A percentile compares a stretch with the other conserved stretches of the same genome.
phyloP scores from a whole-genome alignment of 2,797 vertebrate genomes.

The Limosa lapponica region DNA sequence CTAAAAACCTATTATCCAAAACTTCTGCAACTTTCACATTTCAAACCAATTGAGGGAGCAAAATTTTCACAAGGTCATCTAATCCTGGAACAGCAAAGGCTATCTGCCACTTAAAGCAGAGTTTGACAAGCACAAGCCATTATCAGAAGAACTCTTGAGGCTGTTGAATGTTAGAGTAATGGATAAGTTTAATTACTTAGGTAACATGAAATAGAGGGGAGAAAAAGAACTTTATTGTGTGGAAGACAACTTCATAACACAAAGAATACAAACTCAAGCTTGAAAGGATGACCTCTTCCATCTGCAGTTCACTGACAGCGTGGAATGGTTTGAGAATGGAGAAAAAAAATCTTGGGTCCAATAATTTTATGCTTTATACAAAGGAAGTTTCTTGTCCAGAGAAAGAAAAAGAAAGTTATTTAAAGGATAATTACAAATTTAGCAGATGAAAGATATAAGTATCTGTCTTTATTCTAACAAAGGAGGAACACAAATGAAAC shows the following conservation, averaged over 20 bases:
- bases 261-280: background rate
- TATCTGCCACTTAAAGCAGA: constrained; percentile 2
- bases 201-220: background rate
- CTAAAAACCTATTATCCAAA: background rate
- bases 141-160: constrained; percentile 15
- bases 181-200: constrained; percentile 34
- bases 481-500: background rate
- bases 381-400: background rate
- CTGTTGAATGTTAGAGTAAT: constrained; percentile 1
- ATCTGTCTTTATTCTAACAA: background rate
- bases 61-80: background rate
- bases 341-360: background rate
- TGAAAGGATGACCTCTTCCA: constrained; percentile 19
- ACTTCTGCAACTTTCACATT: constrained; percentile 11
- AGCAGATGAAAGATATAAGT: background rate
- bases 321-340: background rate
- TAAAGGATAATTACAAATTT: background rate
- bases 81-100: background rate
- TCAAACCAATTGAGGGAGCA: background rate
- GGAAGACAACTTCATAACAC: constrained; percentile 18
- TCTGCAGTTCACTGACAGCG: background rate
- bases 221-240: background rate
- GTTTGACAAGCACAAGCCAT: background rate
- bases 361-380: background rate
- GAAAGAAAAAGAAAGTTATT: background rate